These are phyloP conservation scores for Botia almorhae DNA, from an alignment of 2,797 vertebrate genomes.

Conservation along the genomic window DNA sequence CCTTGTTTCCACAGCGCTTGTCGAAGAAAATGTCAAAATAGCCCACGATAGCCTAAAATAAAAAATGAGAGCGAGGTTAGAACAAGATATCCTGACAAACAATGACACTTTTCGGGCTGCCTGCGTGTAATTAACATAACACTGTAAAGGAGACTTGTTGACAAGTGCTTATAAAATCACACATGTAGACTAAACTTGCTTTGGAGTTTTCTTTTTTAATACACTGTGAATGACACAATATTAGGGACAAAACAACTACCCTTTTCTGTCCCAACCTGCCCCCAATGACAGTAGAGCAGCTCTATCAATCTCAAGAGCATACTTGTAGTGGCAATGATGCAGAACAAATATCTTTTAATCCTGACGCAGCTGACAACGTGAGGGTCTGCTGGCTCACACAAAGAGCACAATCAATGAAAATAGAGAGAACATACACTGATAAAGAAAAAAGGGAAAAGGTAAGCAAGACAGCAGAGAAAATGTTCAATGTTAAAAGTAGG, in stretches of 20 bases:
- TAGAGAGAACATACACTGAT: constrained; percentile 8
- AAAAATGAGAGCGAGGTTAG: constrained; percentile 40
- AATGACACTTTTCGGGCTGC: constrained; percentile 65
- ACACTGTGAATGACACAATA: background rate
- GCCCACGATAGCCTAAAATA: constrained; percentile 88
- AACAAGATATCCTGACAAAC: constrained; percentile 74
- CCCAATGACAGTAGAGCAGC: constrained; percentile 69
- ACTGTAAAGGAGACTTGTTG: background rate
- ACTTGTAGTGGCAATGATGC: constrained; percentile 83
- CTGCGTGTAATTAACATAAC: constrained; percentile 43
- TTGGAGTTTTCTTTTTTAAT: background rate
- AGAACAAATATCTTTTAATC: constrained; percentile 87
- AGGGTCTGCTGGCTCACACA: constrained; percentile 76
- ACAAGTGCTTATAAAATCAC: constrained; percentile 3
- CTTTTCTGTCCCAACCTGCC: constrained; percentile 65
- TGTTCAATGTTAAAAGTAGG: background rate
- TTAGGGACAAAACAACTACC: constrained; percentile 52
- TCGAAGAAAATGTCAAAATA: constrained; percentile 96
- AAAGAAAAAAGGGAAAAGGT: constrained; percentile 16
- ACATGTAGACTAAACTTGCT: background rate
- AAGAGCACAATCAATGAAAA: constrained; percentile 76
- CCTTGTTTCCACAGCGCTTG: constrained; percentile 88
- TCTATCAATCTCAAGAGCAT: constrained; percentile 81
- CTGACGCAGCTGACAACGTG: constrained; percentile 84
- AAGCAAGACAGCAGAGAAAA: constrained; percentile 25